These are phyloP conservation scores for Galaxias olidus DNA, from an alignment of 2,797 vertebrate genomes.

Conservation along the genomic window DNA sequence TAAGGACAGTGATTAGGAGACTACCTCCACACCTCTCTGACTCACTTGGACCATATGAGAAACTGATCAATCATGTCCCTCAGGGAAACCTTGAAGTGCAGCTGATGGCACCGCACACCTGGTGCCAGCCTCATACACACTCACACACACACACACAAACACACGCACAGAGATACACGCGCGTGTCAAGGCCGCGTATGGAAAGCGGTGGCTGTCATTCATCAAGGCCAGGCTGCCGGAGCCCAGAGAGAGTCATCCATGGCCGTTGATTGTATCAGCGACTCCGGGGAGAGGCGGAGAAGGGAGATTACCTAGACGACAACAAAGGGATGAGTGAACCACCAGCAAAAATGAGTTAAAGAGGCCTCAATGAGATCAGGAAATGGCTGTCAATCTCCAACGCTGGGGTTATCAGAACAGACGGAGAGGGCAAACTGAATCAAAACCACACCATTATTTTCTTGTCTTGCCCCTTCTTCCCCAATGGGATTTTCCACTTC, in stretches of 20 bases:
- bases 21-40: background rate
- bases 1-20: too few relatives aligned
- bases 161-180: slow-evolving; percentile 18
- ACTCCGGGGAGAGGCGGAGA: slow-evolving; percentile 38
- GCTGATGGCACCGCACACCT: slow-evolving; percentile 21
- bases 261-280: slow-evolving; percentile 28
- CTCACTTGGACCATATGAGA: background rate
- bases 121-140: slow-evolving; percentile 20
- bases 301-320: slow-evolving; percentile 38
- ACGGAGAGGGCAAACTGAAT: slow-evolving; percentile 19
- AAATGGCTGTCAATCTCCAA: slow-evolving; percentile 42
- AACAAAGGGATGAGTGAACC: slow-evolving; percentile 49
- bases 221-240: slow-evolving; percentile 36
- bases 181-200: slow-evolving; percentile 13
- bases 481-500: background rate
- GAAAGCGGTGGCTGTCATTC: slow-evolving; percentile 45
- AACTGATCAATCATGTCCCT: slow-evolving; percentile 18
- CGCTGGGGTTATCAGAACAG: slow-evolving; percentile 20
- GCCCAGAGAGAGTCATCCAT: slow-evolving; percentile 14
- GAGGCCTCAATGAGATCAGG: slow-evolving; percentile 25
- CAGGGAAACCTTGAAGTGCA: slow-evolving; percentile 16
- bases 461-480: too few relatives aligned
- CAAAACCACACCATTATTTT: too few relatives aligned
- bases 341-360: slow-evolving; percentile 26
- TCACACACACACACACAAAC: slow-evolving; percentile 13